phyloP scores from a whole-genome alignment of 2,888 invertebrate species.

The Hypercompe scribonia region DNA sequence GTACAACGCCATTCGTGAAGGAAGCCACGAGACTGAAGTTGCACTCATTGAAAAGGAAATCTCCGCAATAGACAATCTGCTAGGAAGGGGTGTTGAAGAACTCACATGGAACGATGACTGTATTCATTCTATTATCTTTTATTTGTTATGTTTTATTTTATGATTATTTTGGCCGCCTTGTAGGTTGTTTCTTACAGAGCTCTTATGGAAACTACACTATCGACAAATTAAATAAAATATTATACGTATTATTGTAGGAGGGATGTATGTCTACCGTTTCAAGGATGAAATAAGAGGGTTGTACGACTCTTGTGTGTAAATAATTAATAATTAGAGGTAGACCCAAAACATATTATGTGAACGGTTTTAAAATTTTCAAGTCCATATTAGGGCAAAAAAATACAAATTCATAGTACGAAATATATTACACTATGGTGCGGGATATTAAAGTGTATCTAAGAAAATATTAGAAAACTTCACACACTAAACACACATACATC shows the following conservation, averaged over 20 bases:
- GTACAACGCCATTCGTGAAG: constrained; percentile 93
- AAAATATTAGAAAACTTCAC: no score
- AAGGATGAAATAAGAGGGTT: no score
- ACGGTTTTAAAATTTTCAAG: not conserved
- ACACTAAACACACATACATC: no score
- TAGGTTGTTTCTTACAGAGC: not conserved
- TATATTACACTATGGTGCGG: no score
- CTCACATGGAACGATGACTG: constrained; percentile 94
- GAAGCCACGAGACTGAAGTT: constrained; percentile 92
- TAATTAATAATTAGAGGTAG: no score
- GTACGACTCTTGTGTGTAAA: no score
- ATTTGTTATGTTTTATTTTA: not conserved
- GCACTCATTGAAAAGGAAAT: constrained; percentile 92
- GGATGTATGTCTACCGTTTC: no score
- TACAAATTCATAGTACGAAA: no score
- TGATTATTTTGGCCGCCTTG: no score
- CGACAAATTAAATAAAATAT: not conserved
- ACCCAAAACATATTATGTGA: not conserved
- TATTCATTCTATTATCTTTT: constrained; percentile 65
- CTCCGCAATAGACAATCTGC: constrained; percentile 89
- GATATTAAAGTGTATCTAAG: no score
- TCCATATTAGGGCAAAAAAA: no score
- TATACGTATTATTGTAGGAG: no score
- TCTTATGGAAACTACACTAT: not conserved
- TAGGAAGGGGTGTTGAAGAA: constrained; percentile 89